phyloP scores from a whole-genome alignment of 2,888 invertebrate species.

The Spialia ferax region DNA sequence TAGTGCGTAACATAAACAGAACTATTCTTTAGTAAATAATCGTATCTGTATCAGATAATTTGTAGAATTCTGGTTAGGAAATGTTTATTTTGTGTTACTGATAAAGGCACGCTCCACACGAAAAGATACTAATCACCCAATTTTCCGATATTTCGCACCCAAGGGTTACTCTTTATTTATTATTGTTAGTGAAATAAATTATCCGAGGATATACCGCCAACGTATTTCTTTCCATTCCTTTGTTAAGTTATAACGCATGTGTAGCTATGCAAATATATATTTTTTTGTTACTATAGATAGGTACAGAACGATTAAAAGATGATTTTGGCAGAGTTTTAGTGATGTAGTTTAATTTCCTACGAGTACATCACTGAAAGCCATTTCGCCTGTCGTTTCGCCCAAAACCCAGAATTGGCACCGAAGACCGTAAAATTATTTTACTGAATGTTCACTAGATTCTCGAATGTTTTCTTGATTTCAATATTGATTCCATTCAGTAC shows the following conservation, averaged over 20 bases:
- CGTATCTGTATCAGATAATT: neutral
- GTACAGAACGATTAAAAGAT: too few relatives aligned
- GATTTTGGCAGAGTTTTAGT: too few relatives aligned
- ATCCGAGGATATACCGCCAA: neutral
- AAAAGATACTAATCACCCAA: conserved; percentile 5
- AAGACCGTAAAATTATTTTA: neutral
- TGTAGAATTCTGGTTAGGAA: neutral
- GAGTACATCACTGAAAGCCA: too few relatives aligned
- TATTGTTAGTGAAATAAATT: conserved; percentile 2
- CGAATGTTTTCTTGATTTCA: neutral
- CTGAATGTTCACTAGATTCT: neutral
- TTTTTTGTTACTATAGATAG: neutral
- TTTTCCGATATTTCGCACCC: conserved; percentile 2
- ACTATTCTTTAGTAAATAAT: too few relatives aligned
- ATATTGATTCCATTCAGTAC: conserved; percentile 29
- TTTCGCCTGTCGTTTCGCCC: too few relatives aligned
- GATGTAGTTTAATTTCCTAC: too few relatives aligned
- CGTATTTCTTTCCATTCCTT: neutral
- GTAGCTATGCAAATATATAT: neutral
- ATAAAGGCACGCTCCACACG: neutral
- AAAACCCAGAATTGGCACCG: too few relatives aligned
- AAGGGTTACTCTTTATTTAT: conserved; percentile 8
- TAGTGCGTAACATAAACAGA: too few relatives aligned
- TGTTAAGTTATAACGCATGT: neutral
- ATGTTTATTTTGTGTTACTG: conserved; percentile 3